Conservation (phyloP, 2,888 invertebrate species). For the Spodoptera exigua region DNA sequence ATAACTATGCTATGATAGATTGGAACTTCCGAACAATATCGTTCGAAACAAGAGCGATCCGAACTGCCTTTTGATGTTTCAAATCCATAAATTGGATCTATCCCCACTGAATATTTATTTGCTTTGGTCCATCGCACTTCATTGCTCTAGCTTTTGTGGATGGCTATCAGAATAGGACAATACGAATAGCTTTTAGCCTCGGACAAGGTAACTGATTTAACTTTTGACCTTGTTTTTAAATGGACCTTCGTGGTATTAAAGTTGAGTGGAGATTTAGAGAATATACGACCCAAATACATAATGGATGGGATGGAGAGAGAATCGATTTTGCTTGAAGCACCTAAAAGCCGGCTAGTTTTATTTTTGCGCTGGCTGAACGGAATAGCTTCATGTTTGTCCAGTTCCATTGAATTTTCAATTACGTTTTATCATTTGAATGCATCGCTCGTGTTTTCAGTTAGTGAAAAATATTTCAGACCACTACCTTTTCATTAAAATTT, state of each 20-base stretch:
- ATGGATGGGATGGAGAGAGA: constrained; percentile 38
- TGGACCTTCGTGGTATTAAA: constrained; percentile 44
- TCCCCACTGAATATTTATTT: constrained; percentile 46
- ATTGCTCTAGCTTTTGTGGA: constrained; percentile 27
- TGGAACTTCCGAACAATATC: not conserved
- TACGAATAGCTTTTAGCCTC: constrained; percentile 45
- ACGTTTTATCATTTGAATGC: constrained; percentile 1
- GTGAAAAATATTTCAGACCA: not conserved
- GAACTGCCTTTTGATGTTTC: constrained; percentile 25
- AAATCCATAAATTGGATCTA: constrained; percentile 36
- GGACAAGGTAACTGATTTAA: constrained; percentile 29
- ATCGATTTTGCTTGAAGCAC: constrained; percentile 41
- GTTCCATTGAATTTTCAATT: constrained; percentile 9
- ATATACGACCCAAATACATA: constrained; percentile 56
- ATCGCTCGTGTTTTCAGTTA: constrained; percentile 1
- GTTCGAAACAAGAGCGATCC: not conserved
- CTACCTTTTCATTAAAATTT: not conserved
- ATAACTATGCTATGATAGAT: too few species aligned
- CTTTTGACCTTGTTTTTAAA: constrained; percentile 57
- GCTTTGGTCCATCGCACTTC: constrained; percentile 34
- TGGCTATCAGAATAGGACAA: constrained; percentile 25
- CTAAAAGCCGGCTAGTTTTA: constrained; percentile 26
- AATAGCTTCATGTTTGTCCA: constrained; percentile 15
- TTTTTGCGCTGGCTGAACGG: constrained; percentile 27
- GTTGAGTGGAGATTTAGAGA: constrained; percentile 47